Base-by-base conservation (phyloP, 2,797 vertebrate genomes). In the Chromobotia macracanthus region DNA sequence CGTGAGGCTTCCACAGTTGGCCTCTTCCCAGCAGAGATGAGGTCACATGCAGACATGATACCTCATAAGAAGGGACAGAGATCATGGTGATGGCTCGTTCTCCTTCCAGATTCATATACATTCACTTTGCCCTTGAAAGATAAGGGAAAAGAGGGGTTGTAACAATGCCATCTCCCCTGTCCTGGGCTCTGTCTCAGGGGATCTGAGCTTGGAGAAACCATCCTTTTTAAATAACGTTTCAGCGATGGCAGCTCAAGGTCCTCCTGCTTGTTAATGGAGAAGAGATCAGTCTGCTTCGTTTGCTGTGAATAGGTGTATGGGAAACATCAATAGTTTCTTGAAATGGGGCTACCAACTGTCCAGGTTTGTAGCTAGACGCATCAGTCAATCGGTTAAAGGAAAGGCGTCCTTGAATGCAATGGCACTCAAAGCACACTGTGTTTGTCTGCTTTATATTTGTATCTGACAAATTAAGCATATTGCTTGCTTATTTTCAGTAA, bases 141-240 rank as follows among this genome's bases (percentile, higher is more conserved):
- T 2, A 16, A 21, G 51, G 23, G 46, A 38, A 58, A 46, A 73
- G 55, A 69, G 41, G 66, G 18, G 38, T 19, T 3, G 46, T 72
- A 78, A 78, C 77, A 68, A 87, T 82, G 77, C 53, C 71, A 82
- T 77, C 41, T 31, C 28, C 15, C 55, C 67, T 48, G 76, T 64
- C 67, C 31, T 38, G 51, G 58, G 68, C 66, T 80, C 63, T 0
- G 23, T 80, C 79, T 83, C 58, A 3, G 10, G 70, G 75, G 77
- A 74, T 55, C 28, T 46, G 7, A 75, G 48, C 25, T 21, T 8
- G 5, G 35, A 56, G 64, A 71, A 31, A 18, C 41, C 64, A 38
- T 72, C 31, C 19, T 71, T 81, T 79, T 50, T 5, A 31, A 46
- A 41, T 68, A 65, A 74, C 72, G 67, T 51, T 41, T 81, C 5